Conservation (phyloP, 2,113 vertebrate genomes). For the Eleginops maclovinus region DNA sequence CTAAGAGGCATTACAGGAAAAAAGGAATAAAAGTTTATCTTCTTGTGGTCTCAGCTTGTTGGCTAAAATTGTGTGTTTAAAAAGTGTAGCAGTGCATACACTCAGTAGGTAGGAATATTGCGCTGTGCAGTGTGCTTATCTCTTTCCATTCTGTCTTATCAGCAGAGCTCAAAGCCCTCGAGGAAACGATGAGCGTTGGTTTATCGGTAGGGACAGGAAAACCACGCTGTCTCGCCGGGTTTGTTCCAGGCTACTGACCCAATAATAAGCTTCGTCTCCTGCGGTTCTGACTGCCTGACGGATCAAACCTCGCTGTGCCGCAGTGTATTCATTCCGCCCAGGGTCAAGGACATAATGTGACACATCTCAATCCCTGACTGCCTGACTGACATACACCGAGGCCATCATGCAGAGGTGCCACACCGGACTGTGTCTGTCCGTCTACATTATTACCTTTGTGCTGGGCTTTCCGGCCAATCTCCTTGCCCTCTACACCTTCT, state of each 20-base stretch:
- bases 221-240: conserved; percentile 54
- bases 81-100: background rate
- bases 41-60: background rate
- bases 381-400: background rate
- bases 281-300: conserved; percentile 30
- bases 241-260: conserved; percentile 71
- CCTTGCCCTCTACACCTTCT: conserved; percentile 88
- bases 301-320: conserved; percentile 41
- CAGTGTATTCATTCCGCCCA: conserved; percentile 1
- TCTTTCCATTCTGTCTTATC: conserved; percentile 67
- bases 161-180: conserved; percentile 63
- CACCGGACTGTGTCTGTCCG: conserved; percentile 76
- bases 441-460: conserved; percentile 88
- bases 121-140: conserved; percentile 55
- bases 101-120: conserved; percentile 38
- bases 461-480: conserved; percentile 88
- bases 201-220: conserved; percentile 66
- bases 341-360: conserved; percentile 51
- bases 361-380: conserved; percentile 31
- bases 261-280: conserved; percentile 45
- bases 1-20: conserved; percentile 14
- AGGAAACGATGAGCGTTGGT: conserved; percentile 63
- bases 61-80: background rate
- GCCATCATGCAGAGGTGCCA: conserved; percentile 66
- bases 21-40: conserved; percentile 22